Conservation (phyloP, 2,888 invertebrate species). For the Tetropium fuscum region DNA sequence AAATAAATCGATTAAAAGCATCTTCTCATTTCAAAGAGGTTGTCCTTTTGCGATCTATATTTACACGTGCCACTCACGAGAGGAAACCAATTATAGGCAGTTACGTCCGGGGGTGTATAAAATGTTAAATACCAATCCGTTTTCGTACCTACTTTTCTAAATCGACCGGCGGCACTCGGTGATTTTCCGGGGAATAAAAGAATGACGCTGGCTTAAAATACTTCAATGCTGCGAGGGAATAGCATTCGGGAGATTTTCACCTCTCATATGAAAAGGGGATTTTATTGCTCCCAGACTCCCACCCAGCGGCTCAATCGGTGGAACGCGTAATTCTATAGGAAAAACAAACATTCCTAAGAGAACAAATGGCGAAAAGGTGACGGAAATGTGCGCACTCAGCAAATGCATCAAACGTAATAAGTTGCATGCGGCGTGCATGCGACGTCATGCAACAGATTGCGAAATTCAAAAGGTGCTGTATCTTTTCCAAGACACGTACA, state of each 20-base stretch:
- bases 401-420: conserved; percentile 24
- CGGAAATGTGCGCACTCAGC: conserved; percentile 4
- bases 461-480: conserved; percentile 2
- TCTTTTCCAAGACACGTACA: no score
- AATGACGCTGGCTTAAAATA: conserved; percentile 5
- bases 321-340: conserved; percentile 19
- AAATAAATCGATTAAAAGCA: no score
- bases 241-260: conserved; percentile 18
- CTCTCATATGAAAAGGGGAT: conserved; percentile 19
- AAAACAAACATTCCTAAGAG: conserved; percentile 13
- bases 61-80: no score
- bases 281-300: conserved; percentile 20
- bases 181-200: conserved; percentile 8
- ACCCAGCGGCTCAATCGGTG: conserved; percentile 14
- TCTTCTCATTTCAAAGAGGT: no score
- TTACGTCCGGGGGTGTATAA: no score
- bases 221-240: neutral
- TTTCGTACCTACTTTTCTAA: neutral
- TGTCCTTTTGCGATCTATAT: no score
- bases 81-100: no score
- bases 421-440: conserved; percentile 17
- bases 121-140: neutral
- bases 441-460: conserved; percentile 24
- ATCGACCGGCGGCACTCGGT: conserved; percentile 4
- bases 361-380: conserved; percentile 7